Evolutionary conservation across 2,797 vertebrate genomes (phyloP).

Genomic region (Garrulus glandarius): DNA sequence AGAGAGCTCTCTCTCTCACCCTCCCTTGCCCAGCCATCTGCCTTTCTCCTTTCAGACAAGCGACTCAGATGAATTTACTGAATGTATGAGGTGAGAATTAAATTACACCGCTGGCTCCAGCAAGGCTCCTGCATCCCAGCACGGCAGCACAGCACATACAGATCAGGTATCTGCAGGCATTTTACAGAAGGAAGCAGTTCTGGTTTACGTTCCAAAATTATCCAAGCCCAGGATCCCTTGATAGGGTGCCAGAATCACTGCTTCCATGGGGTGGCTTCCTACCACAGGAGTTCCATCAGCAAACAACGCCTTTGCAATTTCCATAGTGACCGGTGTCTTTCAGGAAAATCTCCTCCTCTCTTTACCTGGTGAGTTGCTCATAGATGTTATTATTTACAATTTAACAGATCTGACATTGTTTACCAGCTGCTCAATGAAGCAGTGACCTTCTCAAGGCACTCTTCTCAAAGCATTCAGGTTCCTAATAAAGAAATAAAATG

Average conservation of each 20-base stretch:
- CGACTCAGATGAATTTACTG: neutral
- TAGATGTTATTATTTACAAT: neutral
- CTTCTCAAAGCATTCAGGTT: neutral
- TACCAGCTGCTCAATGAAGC: neutral
- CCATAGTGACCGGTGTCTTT: neutral
- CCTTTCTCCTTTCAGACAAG: neutral
- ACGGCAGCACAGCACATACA: neutral
- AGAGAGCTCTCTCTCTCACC: neutral
- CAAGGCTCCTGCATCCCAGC: neutral
- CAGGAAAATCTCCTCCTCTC: neutral
- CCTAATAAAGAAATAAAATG: neutral
- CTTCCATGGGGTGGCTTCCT: neutral
- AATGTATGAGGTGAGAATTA: neutral
- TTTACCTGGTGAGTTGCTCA: neutral
- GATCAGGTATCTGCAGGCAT: neutral
- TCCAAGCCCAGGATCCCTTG: neutral
- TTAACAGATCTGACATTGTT: neutral
- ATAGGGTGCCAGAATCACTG: fast-evolving
- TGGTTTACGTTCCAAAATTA: neutral
- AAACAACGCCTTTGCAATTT: neutral
- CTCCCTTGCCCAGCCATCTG: neutral
- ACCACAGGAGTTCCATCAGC: neutral
- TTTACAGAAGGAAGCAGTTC: neutral
- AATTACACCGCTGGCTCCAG: neutral
- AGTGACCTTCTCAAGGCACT: neutral